Percentiles rank a stretch among this genome's conserved stretches.
Evolutionary conservation across 1,140 invertebrate genomes (phyloP).

Genomic region (Physella acuta): DNA sequence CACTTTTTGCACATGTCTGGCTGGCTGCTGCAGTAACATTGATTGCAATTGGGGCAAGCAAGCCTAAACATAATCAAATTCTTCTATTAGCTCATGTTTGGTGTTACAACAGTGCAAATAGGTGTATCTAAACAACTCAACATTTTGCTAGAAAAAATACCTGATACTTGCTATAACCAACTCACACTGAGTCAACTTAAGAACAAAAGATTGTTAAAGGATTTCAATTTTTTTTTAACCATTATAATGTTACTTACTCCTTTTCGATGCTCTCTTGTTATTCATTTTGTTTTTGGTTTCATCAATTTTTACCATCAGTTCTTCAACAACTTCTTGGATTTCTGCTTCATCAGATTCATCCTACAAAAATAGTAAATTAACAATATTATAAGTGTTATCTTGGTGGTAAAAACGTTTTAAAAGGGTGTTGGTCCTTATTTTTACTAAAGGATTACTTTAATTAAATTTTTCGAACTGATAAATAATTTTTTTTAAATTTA

Average conservation of each 20-base stretch:
- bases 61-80: background rate
- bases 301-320: conserved; percentile 24
- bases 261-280: background rate
- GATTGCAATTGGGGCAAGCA: conserved; percentile 4
- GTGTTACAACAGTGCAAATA: background rate
- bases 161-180: background rate
- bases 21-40: background rate
- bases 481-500: too few species aligned
- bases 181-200: background rate
- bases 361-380: background rate
- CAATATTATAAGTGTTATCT: too few species aligned
- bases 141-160: background rate
- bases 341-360: conserved; percentile 16
- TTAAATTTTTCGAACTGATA: too few species aligned
- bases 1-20: background rate
- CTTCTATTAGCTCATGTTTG: too few species aligned
- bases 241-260: conserved; percentile 14
- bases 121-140: background rate
- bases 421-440: too few species aligned
- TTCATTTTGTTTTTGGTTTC: conserved; percentile 23
- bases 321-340: conserved; percentile 20
- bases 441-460: too few species aligned
- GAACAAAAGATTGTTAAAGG: background rate
- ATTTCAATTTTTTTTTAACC: background rate
- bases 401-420: too few species aligned